A percentile compares a stretch with the other conserved stretches of the same genome.
These are phyloP conservation scores for Lasioglossum marginatum DNA, from an alignment of 2,888 invertebrate genomes.

Conservation along the genomic window DNA sequence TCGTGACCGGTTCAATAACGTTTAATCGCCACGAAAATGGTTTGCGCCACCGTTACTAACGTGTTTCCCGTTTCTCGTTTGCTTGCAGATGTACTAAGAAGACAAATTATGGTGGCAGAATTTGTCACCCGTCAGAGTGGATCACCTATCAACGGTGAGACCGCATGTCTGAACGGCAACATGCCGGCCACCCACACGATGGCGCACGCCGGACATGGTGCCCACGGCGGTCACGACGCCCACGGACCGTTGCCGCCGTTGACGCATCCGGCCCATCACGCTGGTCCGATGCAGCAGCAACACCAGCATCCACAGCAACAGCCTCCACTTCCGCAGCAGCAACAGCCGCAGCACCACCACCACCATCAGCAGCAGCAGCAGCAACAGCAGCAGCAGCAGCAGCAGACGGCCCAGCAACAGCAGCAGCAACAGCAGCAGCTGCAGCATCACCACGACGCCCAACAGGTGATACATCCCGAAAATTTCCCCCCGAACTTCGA, in stretches of 20 bases:
- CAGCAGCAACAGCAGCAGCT: constrained; percentile 73
- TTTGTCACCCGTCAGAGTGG: constrained; percentile 91
- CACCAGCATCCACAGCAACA: constrained; percentile 75
- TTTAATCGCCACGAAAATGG: neutral
- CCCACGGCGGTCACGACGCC: constrained; percentile 71
- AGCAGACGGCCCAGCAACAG: constrained; percentile 65
- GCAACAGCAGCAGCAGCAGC: constrained; percentile 79
- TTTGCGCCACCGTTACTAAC: neutral
- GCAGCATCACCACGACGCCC: constrained; percentile 79
- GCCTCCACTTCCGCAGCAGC: constrained; percentile 67
- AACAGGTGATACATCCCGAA: constrained; percentile 81
- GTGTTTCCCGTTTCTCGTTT: neutral
- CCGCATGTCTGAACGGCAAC: constrained; percentile 86
- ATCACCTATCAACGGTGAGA: constrained; percentile 89
- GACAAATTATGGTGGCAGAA: constrained; percentile 93
- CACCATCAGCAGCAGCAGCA: constrained; percentile 67
- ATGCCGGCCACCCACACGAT: constrained; percentile 83
- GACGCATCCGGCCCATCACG: constrained; percentile 79
- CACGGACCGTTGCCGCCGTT: constrained; percentile 81
- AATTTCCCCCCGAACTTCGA: constrained; percentile 81
- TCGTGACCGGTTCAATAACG: neutral
- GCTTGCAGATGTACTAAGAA: constrained; percentile 83
- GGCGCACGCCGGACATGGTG: constrained; percentile 81
- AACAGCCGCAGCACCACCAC: constrained; percentile 70
- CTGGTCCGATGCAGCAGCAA: constrained; percentile 73